These are phyloP conservation scores for Zaprionus camerounensis DNA, from an alignment of 1,140 invertebrate species.

Conservation along the genomic window DNA sequence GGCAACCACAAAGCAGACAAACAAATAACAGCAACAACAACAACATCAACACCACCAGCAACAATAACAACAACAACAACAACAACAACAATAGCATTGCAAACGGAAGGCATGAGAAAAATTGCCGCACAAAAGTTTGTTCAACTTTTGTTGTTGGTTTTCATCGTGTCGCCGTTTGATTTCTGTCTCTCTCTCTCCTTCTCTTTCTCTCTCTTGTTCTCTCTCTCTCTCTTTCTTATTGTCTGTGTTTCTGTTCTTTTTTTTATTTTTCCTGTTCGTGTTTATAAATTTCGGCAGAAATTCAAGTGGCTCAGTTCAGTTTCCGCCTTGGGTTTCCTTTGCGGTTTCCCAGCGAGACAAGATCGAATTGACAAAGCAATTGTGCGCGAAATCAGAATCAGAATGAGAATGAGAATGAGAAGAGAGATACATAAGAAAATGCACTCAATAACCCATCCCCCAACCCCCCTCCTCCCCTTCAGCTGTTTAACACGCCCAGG, in stretches of 20 bases:
- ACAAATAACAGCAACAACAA: conserved; percentile 41
- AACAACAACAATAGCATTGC: conserved; percentile 10
- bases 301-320: conserved; percentile 24
- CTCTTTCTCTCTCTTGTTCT: neutral
- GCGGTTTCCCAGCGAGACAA: conserved; percentile 12
- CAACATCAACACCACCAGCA: neutral
- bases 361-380: conserved; percentile 4
- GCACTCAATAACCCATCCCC: neutral
- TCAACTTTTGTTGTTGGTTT: conserved; percentile 41
- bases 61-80: conserved; percentile 14
- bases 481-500: conserved; percentile 2
- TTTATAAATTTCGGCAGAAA: conserved; percentile 47
- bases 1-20: conserved; percentile 37
- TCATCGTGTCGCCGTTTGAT: neutral
- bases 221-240: neutral
- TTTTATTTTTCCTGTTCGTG: conserved; percentile 18
- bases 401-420: neutral
- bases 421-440: neutral
- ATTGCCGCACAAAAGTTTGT: conserved; percentile 41
- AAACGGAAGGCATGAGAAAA: conserved; percentile 34
- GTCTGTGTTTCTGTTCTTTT: conserved; percentile 25
- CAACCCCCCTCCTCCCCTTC: neutral
- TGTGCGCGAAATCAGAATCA: neutral
- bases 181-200: neutral
- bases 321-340: conserved; percentile 29